phyloP scores from a whole-genome alignment of 2,113 vertebrate species.

The Oostethus manadensis region DNA sequence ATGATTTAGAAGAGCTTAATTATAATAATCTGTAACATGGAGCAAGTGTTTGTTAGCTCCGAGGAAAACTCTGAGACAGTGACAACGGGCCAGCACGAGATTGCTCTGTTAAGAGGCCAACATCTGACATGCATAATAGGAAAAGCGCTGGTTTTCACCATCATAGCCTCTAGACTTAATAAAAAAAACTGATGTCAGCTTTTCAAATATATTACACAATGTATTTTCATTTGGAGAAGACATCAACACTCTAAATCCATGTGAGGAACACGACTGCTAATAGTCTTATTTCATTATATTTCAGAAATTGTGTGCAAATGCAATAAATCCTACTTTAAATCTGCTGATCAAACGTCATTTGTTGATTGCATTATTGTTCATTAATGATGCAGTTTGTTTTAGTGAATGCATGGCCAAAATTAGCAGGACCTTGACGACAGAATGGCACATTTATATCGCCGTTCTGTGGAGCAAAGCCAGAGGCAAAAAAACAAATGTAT shows the following conservation, averaged over 20 bases:
- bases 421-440: slow-evolving; percentile 24
- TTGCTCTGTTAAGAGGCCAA: slow-evolving; percentile 35
- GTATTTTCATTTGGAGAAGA: slow-evolving; percentile 47
- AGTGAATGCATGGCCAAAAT: slow-evolving; percentile 43
- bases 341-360: slow-evolving; percentile 31
- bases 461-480: slow-evolving; percentile 23
- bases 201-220: slow-evolving; percentile 51
- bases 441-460: slow-evolving; percentile 41
- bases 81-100: slow-evolving; percentile 43
- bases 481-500: slow-evolving; percentile 33
- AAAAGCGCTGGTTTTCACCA: slow-evolving; percentile 43
- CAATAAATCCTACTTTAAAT: slow-evolving; percentile 52
- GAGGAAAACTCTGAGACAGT: slow-evolving; percentile 34
- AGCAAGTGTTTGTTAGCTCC: slow-evolving; percentile 50
- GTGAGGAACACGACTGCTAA: slow-evolving; percentile 46
- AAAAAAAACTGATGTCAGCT: slow-evolving; percentile 49
- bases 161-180: slow-evolving; percentile 43
- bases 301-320: slow-evolving; percentile 49
- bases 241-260: slow-evolving; percentile 57
- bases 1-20: slow-evolving; percentile 70
- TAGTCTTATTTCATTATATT: slow-evolving; percentile 49
- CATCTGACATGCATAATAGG: slow-evolving; percentile 51
- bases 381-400: slow-evolving; percentile 48
- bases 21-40: slow-evolving; percentile 56
- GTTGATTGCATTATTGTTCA: slow-evolving; percentile 53